These are phyloP conservation scores for Eubasilissa splendida DNA, from an alignment of 2,888 invertebrate species.

Conservation along the genomic window DNA sequence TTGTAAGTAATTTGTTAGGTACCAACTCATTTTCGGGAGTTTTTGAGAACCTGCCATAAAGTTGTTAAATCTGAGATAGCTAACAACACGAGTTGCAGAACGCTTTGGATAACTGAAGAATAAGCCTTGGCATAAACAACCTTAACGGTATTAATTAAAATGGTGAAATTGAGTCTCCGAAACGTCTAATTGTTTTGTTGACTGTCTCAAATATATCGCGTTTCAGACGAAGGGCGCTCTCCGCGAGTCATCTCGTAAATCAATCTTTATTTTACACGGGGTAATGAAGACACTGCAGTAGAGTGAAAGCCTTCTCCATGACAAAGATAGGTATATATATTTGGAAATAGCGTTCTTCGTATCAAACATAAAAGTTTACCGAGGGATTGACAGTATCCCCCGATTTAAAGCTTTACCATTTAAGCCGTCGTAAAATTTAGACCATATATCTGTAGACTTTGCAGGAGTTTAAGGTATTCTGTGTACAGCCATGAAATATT, in stretches of 20 bases:
- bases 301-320: constrained; percentile 32
- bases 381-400: constrained; percentile 53
- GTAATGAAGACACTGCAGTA: constrained; percentile 51
- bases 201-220: constrained; percentile 41
- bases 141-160: constrained; percentile 51
- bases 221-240: constrained; percentile 11
- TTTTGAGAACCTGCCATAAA: constrained; percentile 17
- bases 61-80: constrained; percentile 34
- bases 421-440: constrained; percentile 57
- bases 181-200: constrained; percentile 43
- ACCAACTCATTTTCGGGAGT: neutral
- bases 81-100: constrained; percentile 1
- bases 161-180: constrained; percentile 28
- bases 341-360: constrained; percentile 28
- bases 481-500: neutral
- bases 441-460: neutral
- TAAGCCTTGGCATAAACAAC: constrained; percentile 29
- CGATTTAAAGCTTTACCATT: constrained; percentile 52
- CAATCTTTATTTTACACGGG: constrained; percentile 54
- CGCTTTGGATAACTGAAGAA: constrained; percentile 35
- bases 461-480: constrained; percentile 4
- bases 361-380: constrained; percentile 53
- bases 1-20: constrained; percentile 13
- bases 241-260: constrained; percentile 43
- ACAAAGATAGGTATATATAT: neutral